Conservation (phyloP, 2,113 vertebrate species). For the Corythaixoides concolor region DNA sequence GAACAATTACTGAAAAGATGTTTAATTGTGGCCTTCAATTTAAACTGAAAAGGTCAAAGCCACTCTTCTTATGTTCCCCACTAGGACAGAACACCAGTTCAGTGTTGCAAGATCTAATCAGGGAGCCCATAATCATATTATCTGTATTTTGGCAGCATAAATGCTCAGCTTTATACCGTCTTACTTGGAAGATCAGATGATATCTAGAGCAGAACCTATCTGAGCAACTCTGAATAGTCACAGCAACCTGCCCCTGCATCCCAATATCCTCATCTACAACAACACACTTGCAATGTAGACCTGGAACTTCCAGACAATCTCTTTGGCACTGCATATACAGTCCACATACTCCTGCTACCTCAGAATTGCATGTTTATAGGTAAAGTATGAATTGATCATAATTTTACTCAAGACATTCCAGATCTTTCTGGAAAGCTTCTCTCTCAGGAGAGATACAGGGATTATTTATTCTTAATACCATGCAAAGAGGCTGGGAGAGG, state of each 20-base stretch:
- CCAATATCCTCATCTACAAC: not conserved
- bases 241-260: not conserved
- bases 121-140: not conserved
- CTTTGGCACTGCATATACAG: not conserved
- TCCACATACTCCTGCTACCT: accelerated
- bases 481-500: not conserved
- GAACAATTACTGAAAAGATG: not conserved
- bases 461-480: not conserved
- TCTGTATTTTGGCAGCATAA: not conserved
- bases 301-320: not conserved
- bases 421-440: not conserved
- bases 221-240: not conserved
- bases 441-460: not conserved
- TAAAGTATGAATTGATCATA: not conserved
- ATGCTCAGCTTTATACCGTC: not conserved
- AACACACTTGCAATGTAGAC: not conserved
- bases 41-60: not conserved
- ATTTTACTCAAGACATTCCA: not conserved
- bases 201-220: not conserved
- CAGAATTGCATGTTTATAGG: not conserved
- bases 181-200: not conserved
- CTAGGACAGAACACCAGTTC: not conserved
- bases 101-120: not conserved
- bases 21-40: not conserved
- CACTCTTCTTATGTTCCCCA: not conserved